phyloP scores from a whole-genome alignment of 1,140 invertebrate genomes.

The Atta colombica region DNA sequence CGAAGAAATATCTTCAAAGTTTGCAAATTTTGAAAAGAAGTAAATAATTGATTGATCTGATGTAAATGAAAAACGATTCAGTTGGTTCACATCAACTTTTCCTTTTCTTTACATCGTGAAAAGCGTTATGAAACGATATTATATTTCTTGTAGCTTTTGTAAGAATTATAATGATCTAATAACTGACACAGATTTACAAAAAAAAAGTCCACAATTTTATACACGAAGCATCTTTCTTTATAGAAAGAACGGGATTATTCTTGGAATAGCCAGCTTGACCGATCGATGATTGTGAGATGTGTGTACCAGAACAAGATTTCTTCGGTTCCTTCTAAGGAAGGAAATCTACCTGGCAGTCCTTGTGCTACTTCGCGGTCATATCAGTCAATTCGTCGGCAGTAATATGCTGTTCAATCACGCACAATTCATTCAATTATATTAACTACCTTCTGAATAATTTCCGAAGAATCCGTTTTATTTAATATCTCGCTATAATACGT shows the following conservation, averaged over 20 bases:
- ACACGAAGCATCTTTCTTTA: background rate
- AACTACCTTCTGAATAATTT: conserved; percentile 2
- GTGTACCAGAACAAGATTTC: conserved; percentile 41
- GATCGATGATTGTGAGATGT: conserved; percentile 15
- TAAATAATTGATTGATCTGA: background rate
- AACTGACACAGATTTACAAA: background rate
- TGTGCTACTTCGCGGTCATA: conserved; percentile 51
- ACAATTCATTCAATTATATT: conserved; percentile 22
- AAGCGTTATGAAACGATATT: background rate
- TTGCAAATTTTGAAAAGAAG: background rate
- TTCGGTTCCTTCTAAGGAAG: conserved; percentile 27
- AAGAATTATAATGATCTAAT: background rate
- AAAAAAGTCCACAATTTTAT: background rate
- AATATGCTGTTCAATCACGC: conserved; percentile 7
- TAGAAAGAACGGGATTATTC: background rate
- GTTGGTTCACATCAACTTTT: background rate
- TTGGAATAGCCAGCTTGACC: background rate
- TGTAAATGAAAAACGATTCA: background rate
- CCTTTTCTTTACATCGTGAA: background rate
- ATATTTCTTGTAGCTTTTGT: background rate
- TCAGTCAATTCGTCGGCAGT: conserved; percentile 13
- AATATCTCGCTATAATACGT: background rate
- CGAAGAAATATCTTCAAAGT: background rate
- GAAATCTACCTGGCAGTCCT: conserved; percentile 42
- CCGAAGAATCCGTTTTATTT: background rate